phyloP scores from a whole-genome alignment of 2,113 vertebrate species.

The Nyctibius bracteatus region DNA sequence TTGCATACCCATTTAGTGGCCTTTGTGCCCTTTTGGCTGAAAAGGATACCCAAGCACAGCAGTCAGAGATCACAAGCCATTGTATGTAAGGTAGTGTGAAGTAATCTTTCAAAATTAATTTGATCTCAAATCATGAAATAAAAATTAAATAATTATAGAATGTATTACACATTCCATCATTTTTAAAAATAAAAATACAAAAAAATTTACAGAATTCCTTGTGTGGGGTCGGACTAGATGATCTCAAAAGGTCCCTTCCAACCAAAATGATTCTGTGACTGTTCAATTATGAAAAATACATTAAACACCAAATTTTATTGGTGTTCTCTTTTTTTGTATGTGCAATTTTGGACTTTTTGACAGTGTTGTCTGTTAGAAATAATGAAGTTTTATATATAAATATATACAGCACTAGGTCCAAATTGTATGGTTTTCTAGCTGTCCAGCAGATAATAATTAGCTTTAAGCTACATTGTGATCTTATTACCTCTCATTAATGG shows the following conservation, averaged over 20 bases:
- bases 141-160: not conserved
- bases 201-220: not conserved
- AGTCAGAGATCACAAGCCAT: not conserved
- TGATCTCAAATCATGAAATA: not conserved
- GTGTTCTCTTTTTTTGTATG: not conserved
- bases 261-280: not conserved
- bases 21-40: not conserved
- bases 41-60: not conserved
- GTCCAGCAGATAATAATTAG: not conserved
- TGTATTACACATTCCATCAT: not conserved
- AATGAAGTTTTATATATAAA: not conserved
- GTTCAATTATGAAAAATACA: not conserved
- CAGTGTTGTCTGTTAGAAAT: not conserved
- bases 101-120: not conserved
- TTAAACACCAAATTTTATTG: not conserved
- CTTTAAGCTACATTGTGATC: not conserved
- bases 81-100: not conserved
- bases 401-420: not conserved
- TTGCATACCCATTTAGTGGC: not conserved
- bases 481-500: not conserved
- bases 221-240: not conserved
- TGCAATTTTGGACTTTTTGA: not conserved
- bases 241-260: not conserved
- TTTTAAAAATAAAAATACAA: not conserved
- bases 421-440: not conserved